These are phyloP conservation scores for Dascyllus trimaculatus DNA, from an alignment of 2,113 vertebrate species.

Conservation along the genomic window DNA sequence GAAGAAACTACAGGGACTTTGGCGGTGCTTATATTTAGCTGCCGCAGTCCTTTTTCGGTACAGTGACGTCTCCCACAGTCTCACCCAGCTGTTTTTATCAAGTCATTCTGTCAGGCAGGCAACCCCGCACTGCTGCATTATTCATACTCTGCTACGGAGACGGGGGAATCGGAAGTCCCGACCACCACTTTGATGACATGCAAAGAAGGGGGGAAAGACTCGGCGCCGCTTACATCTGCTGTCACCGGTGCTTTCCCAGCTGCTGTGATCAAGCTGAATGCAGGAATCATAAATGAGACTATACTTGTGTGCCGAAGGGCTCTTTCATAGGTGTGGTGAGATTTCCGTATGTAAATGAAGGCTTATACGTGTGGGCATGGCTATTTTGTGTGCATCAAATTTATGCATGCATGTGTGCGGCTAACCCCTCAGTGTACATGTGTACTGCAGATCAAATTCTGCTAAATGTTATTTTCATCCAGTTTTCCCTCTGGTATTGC, in stretches of 20 bases:
- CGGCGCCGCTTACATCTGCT: conserved; percentile 59
- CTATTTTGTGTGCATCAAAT: conserved; percentile 8
- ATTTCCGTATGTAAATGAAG: conserved; percentile 36
- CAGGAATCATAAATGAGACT: conserved; percentile 43
- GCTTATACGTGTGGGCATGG: conserved; percentile 2
- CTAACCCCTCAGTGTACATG: conserved; percentile 6
- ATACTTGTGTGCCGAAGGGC: not conserved
- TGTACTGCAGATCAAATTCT: conserved; percentile 41
- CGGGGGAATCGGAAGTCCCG: conserved; percentile 72
- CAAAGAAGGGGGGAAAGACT: conserved; percentile 64
- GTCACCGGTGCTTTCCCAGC: conserved; percentile 51
- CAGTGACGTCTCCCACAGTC: conserved; percentile 58
- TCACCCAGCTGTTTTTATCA: conserved; percentile 76
- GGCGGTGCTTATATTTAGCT: conserved; percentile 62
- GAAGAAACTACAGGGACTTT: conserved; percentile 32
- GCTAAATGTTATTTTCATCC: conserved; percentile 49
- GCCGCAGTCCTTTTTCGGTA: conserved; percentile 43
- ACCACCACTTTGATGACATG: conserved; percentile 78
- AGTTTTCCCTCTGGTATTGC: conserved; percentile 50
- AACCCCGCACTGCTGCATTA: conserved; percentile 79
- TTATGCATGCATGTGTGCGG: not conserved
- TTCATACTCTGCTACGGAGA: conserved; percentile 77
- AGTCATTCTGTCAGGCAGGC: conserved; percentile 76
- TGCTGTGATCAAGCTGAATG: conserved; percentile 61
- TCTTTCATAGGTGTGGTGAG: not conserved